These are phyloP conservation scores for Antechinus stuartii DNA, from an alignment of 2,113 vertebrate species.

Conservation along the genomic window DNA sequence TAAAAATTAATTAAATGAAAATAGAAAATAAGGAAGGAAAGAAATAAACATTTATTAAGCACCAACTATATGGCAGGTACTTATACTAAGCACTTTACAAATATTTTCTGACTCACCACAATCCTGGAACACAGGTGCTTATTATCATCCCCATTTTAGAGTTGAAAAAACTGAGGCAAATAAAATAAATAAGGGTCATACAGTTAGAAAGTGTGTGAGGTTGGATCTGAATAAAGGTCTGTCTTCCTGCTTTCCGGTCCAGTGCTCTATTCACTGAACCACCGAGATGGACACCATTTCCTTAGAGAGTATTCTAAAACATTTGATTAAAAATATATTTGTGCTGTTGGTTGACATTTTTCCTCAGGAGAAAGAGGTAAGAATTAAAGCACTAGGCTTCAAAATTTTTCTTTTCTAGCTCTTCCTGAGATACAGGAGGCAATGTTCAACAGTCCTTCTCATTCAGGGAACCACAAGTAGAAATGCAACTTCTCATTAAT, in stretches of 20 bases:
- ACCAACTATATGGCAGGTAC: not conserved
- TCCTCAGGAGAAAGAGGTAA: not conserved
- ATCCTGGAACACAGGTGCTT: too few species aligned
- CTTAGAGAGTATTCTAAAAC: not conserved
- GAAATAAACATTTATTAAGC: not conserved
- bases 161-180: not conserved
- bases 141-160: too few species aligned
- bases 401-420: not conserved
- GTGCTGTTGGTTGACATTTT: not conserved
- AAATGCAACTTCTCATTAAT: fast-evolving
- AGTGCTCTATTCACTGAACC: not conserved
- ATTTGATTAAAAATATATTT: not conserved
- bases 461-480: too few species aligned
- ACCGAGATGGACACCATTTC: not conserved
- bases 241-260: not conserved
- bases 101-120: too few species aligned
- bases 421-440: not conserved
- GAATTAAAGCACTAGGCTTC: not conserved
- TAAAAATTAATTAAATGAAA: not conserved
- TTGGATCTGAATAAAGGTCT: not conserved
- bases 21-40: not conserved
- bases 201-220: not conserved
- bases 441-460: not conserved
- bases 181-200: not conserved
- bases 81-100: too few species aligned